Evolutionary conservation across 2,113 vertebrate species (phyloP).

Genomic region (Dromas ardeola): DNA sequence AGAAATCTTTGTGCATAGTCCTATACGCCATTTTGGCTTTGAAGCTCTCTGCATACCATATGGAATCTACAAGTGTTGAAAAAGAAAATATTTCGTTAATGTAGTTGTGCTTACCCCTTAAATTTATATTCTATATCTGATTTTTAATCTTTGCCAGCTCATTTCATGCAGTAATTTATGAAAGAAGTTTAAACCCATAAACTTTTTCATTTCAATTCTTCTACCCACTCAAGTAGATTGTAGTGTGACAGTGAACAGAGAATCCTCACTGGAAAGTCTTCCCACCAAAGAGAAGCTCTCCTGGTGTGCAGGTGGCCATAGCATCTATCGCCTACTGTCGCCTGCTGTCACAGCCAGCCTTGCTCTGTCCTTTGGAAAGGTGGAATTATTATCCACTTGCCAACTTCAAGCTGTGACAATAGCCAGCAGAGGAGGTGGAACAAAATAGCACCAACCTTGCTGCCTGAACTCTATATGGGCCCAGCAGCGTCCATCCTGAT

Average conservation of each 20-base stretch:
- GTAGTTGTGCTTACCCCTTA: neutral
- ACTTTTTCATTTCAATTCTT: neutral
- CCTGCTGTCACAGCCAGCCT: neutral
- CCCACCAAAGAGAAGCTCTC: neutral
- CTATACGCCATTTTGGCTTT: neutral
- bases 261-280: neutral
- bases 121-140: neutral
- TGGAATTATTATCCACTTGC: neutral
- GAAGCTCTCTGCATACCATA: neutral
- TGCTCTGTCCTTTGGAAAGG: neutral
- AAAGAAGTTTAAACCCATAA: neutral
- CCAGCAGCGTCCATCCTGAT: neutral
- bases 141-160: neutral
- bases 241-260: neutral
- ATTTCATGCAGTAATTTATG: neutral
- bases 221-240: neutral
- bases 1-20: neutral
- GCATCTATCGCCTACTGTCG: accelerated
- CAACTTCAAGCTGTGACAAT: neutral
- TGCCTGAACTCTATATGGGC: neutral
- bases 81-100: neutral
- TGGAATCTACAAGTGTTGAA: neutral
- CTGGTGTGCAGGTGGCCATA: neutral
- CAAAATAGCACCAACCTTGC: neutral
- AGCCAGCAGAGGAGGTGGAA: neutral